Conservation (phyloP, 2,113 vertebrate species). For the Falco punctatus region DNA sequence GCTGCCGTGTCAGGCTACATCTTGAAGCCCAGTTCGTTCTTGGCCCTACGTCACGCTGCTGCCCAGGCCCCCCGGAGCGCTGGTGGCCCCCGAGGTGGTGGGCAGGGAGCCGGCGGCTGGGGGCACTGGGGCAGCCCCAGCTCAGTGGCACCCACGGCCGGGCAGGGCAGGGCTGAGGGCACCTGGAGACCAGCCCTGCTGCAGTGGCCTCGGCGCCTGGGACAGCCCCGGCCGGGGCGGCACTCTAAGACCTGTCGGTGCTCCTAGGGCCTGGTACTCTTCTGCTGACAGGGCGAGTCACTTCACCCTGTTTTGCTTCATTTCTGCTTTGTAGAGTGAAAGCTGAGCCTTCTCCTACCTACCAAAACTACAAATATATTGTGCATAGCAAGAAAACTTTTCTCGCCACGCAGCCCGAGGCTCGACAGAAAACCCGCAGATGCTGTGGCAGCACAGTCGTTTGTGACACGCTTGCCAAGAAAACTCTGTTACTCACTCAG, state of each 20-base stretch:
- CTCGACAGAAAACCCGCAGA: neutral
- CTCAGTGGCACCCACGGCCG: neutral
- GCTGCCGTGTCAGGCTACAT: neutral
- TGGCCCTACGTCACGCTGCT: accelerated
- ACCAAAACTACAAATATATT: neutral
- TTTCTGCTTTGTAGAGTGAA: neutral
- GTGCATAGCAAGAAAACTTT: neutral
- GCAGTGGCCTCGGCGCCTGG: neutral
- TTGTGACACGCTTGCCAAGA: neutral
- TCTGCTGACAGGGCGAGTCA: neutral
- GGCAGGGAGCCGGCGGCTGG: neutral
- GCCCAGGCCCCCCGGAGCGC: neutral
- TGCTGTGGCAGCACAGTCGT: neutral
- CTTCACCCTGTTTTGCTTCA: neutral
- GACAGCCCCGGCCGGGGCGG: neutral
- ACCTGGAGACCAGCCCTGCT: neutral
- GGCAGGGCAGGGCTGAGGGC: neutral
- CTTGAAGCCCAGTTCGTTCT: neutral
- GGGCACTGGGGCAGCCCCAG: neutral
- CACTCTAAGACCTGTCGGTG: neutral
- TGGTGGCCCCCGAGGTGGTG: neutral
- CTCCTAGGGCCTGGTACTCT: neutral
- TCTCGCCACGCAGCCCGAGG: neutral
- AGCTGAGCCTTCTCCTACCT: neutral
- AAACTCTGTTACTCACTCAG: neutral